Evolutionary conservation across 2,113 vertebrate genomes (phyloP).

Genomic region (Ia io): DNA sequence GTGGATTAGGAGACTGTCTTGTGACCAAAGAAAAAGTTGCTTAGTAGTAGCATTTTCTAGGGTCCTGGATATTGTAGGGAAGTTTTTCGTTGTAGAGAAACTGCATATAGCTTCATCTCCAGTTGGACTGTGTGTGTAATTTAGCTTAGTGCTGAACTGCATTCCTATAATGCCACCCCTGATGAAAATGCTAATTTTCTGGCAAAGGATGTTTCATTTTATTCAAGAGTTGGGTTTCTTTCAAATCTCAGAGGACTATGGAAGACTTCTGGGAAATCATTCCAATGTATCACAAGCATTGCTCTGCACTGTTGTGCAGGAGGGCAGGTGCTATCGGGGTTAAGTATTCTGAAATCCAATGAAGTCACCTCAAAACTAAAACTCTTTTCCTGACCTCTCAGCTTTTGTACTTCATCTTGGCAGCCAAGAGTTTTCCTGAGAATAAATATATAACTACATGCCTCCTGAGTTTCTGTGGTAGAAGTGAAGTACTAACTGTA

Average conservation of each 20-base stretch:
- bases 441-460: constrained; percentile 18
- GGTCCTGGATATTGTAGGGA: not conserved
- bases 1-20: not conserved
- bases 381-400: constrained; percentile 10
- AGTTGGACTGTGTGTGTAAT: not conserved
- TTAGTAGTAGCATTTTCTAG: not conserved
- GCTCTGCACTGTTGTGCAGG: not conserved
- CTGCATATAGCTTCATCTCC: not conserved
- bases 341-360: constrained; percentile 19
- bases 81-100: not conserved
- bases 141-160: not conserved
- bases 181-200: constrained; percentile 34
- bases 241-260: not conserved
- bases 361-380: constrained; percentile 34
- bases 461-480: constrained; percentile 33
- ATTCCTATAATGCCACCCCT: not conserved
- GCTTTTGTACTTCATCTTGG: constrained; percentile 54
- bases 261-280: constrained; percentile 27
- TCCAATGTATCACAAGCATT: not conserved
- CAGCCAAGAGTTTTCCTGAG: constrained; percentile 44
- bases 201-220: constrained; percentile 17
- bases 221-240: constrained; percentile 18
- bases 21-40: not conserved
- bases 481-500: constrained; percentile 48
- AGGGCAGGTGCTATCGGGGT: not conserved